phyloP scores from a whole-genome alignment of 2,113 vertebrate genomes.

The Lycaon pictus region DNA sequence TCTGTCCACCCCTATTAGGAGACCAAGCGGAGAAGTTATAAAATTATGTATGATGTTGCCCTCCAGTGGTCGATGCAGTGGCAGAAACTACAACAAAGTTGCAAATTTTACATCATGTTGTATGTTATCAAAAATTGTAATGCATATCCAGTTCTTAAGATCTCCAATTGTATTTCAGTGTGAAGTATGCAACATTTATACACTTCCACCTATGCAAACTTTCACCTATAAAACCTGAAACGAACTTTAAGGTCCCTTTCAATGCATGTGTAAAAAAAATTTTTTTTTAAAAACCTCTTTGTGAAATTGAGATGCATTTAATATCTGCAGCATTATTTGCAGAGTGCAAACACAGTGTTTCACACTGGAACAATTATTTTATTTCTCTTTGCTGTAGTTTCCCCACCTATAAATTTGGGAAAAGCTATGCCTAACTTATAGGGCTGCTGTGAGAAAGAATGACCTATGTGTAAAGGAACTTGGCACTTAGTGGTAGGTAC shows the following conservation, averaged over 20 bases:
- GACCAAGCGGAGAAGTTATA: background rate
- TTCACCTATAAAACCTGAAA: background rate
- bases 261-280: background rate
- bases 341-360: background rate
- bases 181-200: background rate
- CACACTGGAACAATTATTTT: background rate
- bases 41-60: background rate
- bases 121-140: background rate
- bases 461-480: accelerated
- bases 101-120: background rate
- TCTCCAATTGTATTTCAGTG: background rate
- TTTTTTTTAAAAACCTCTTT: background rate
- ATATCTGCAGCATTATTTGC: background rate
- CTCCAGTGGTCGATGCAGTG: background rate
- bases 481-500: background rate
- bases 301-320: background rate
- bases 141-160: background rate
- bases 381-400: background rate
- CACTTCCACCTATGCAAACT: background rate
- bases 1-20: background rate
- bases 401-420: background rate
- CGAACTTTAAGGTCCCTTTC: background rate
- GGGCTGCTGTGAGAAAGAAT: background rate
- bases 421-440: background rate
- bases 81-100: background rate